Evolutionary conservation across 2,113 vertebrate genomes (phyloP).

Genomic region (Halichoerus grypus): DNA sequence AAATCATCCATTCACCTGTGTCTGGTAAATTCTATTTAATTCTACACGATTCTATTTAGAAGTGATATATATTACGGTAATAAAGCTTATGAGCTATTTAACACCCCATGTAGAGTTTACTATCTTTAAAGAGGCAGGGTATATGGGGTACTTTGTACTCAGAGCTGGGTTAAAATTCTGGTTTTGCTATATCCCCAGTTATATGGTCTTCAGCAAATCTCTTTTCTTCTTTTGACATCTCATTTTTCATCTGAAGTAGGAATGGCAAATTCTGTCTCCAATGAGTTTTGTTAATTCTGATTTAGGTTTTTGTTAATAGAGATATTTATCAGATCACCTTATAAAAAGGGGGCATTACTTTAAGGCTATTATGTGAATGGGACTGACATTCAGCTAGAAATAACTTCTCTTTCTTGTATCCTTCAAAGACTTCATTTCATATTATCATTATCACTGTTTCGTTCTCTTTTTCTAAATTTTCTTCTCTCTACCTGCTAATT

Average conservation of each 20-base stretch:
- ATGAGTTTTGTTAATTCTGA: not conserved
- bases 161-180: not conserved
- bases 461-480: not conserved
- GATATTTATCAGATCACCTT: not conserved
- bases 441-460: not conserved
- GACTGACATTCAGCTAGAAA: not conserved
- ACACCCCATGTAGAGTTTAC: not conserved
- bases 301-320: not conserved
- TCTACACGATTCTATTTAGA: not conserved
- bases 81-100: not conserved
- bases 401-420: not conserved
- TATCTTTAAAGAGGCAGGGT: not conserved
- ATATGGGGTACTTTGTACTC: not conserved
- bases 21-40: not conserved
- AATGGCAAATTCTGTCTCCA: not conserved
- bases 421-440: not conserved
- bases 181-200: not conserved
- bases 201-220: not conserved
- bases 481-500: not conserved
- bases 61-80: not conserved
- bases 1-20: conserved; percentile 80
- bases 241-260: not conserved
- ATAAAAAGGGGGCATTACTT: not conserved
- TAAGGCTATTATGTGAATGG: not conserved
- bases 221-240: not conserved